Evolutionary conservation across 2,113 vertebrate genomes (phyloP), one percentile per base, ranked within the genome.

Genomic region (Platichthys flesus): DNA sequence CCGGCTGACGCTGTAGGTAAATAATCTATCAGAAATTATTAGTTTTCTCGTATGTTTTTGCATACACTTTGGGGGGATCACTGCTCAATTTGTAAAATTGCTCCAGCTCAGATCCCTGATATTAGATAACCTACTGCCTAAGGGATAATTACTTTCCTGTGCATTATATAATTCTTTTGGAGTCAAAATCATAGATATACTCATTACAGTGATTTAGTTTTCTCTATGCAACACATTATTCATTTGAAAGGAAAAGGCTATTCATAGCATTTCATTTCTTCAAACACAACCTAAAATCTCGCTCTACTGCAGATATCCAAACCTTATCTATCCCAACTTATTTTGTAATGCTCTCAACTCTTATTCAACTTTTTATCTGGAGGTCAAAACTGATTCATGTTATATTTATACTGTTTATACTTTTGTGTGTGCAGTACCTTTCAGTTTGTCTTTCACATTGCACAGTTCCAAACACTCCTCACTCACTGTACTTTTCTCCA

Each of bases 131-230:
- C 78, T 52, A 59, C 57, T 71, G 71, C 67, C 70, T 55, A 10
- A 21, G 74, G 79, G 42, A 86, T 79, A 72, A 81, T 82, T 78
- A 82, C 83, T 68, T 82, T 59, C 61, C 66, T 81, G 47, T 71
- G 77, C 71, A 74, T 85, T 76, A 73, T 81, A 85, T 70, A 57
- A 79, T 85, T 66, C 18, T 78, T 76, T 74, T 74, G 45, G 67
- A 68, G 35, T 63, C 47, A 0, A 67, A 78, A 87, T 90, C 80
- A 83, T 75, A 31, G 31, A 31, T 31, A 60, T 58, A 76, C 66
- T 80, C 37, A 85, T 78, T 71, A 74, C 47, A 61, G 21, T 82
- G 81, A 84, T 80, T 75, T 70, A 72, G 42, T 71, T 67, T 26
- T 64, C 37, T 28, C 45, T 24, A 31, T 45, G 37, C 67, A 74